Evolutionary conservation across 2,797 vertebrate species (phyloP).

Genomic region (Ambastaia sidthimunki): DNA sequence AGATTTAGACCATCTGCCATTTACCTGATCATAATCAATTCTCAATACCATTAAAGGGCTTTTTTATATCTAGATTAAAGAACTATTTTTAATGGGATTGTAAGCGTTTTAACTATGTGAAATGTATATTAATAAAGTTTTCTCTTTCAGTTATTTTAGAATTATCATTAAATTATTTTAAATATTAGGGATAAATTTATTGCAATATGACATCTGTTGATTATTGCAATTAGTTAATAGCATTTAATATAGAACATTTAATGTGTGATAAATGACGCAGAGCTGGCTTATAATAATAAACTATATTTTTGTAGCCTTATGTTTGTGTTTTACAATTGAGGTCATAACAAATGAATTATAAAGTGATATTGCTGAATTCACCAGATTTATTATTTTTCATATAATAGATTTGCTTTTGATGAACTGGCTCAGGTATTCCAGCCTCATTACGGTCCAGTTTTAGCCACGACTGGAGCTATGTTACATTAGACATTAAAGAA

Average conservation of each 20-base stretch:
- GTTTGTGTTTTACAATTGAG: not conserved
- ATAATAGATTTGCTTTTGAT: constrained; percentile 37
- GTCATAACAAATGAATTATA: not conserved
- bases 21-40: constrained; percentile 11
- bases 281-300: not conserved
- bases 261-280: not conserved
- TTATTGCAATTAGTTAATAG: not conserved
- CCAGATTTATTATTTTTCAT: not conserved
- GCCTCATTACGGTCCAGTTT: constrained; percentile 36
- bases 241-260: not conserved
- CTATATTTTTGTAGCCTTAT: not conserved
- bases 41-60: not conserved
- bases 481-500: constrained; percentile 62
- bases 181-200: not conserved
- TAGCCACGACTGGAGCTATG: constrained; percentile 31
- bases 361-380: constrained; percentile 13
- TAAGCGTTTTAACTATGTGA: not conserved
- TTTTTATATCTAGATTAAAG: not conserved
- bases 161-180: not conserved
- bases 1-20: not conserved
- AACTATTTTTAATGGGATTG: not conserved
- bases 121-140: not conserved
- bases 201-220: not conserved
- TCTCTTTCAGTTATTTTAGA: not conserved
- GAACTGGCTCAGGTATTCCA: constrained; percentile 28